Evolutionary conservation across 2,797 vertebrate genomes (phyloP).

Genomic region (Philypnodon macrostomus): DNA sequence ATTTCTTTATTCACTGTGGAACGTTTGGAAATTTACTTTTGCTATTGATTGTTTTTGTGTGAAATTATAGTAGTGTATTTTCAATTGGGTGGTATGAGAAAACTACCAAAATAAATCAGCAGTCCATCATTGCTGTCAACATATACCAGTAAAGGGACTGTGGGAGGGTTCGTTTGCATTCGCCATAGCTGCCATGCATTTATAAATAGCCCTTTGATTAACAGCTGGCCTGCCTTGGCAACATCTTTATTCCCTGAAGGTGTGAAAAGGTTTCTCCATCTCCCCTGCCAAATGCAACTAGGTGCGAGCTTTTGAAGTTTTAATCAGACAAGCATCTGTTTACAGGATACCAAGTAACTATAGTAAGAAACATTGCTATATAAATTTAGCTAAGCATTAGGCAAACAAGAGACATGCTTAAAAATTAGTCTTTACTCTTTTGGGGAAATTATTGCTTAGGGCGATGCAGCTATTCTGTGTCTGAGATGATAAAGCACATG

Average conservation of each 20-base stretch:
- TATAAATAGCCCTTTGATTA: slow-evolving; percentile 52
- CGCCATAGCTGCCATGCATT: slow-evolving; percentile 54
- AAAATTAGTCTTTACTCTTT: neutral
- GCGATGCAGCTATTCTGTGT: neutral
- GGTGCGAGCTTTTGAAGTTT: slow-evolving; percentile 55
- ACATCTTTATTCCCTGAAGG: slow-evolving; percentile 36
- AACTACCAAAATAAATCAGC: slow-evolving; percentile 2
- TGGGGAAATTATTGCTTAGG: neutral
- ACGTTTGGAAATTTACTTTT: slow-evolving; percentile 44
- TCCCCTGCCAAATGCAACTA: slow-evolving; percentile 51
- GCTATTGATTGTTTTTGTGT: slow-evolving; percentile 34
- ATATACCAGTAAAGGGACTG: slow-evolving; percentile 3
- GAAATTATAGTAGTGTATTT: neutral
- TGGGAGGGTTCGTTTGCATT: slow-evolving; percentile 41
- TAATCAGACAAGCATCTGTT: slow-evolving; percentile 54
- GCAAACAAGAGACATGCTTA: neutral
- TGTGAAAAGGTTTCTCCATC: slow-evolving; percentile 43
- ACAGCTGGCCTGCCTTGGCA: slow-evolving; percentile 55
- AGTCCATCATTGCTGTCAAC: slow-evolving; percentile 2
- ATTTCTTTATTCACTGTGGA: slow-evolving; percentile 41
- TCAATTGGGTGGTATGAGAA: neutral
- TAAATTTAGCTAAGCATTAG: neutral
- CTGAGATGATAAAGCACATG: slow-evolving; percentile 26
- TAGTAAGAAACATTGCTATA: neutral
- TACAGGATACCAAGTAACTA: slow-evolving; percentile 10